Evolutionary conservation across 2,113 vertebrate species (phyloP).

Genomic region (Sclerurus mexicanus): DNA sequence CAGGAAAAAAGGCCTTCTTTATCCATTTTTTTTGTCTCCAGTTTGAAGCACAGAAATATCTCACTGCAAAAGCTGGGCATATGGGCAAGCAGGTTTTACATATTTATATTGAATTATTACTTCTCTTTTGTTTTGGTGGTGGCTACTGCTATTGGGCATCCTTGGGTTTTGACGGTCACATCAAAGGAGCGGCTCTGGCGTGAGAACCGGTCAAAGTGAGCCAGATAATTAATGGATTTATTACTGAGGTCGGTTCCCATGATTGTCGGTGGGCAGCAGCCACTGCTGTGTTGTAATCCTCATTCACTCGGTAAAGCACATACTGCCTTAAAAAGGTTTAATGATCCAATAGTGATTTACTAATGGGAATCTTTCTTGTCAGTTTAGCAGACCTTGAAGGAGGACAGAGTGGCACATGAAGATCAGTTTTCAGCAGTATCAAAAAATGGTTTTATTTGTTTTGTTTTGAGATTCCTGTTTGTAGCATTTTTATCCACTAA

Average conservation of each 20-base stretch:
- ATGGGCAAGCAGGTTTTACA: conserved; percentile 1
- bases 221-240: conserved; percentile 79
- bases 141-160: conserved; percentile 46
- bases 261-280: conserved; percentile 72
- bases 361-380: conserved; percentile 69
- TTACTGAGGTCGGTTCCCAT: conserved; percentile 72
- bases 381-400: conserved; percentile 13
- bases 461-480: not conserved
- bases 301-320: conserved; percentile 75
- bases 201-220: conserved; percentile 76
- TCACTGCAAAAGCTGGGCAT: not conserved
- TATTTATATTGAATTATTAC: conserved; percentile 43
- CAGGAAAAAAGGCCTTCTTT: not conserved
- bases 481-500: not conserved
- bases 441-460: not conserved
- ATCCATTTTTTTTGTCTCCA: not conserved
- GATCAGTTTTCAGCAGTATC: conserved; percentile 31
- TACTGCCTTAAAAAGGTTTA: conserved; percentile 72
- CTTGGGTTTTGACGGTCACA: conserved; percentile 72
- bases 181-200: conserved; percentile 74
- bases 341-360: conserved; percentile 75
- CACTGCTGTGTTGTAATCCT: conserved; percentile 73
- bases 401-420: not conserved
- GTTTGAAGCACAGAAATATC: not conserved
- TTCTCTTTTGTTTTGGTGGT: conserved; percentile 36